Evolutionary conservation across 2,888 invertebrate species (phyloP).

Genomic region (Nasonovia ribisnigri): DNA sequence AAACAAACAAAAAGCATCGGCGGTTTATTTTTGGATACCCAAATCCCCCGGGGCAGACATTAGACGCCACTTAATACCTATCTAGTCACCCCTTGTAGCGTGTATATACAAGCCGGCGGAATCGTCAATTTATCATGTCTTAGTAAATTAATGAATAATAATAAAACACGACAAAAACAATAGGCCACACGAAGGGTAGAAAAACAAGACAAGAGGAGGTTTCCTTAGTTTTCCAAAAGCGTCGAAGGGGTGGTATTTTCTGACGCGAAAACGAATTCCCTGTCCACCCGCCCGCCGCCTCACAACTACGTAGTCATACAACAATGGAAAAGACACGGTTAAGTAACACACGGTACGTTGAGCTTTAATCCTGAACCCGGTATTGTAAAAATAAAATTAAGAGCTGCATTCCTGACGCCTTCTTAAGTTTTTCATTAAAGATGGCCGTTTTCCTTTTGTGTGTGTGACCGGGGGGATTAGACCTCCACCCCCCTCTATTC

Average conservation of each 20-base stretch:
- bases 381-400: slow-evolving; percentile 65
- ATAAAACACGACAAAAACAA: slow-evolving; percentile 65
- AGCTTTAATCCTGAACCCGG: slow-evolving; percentile 62
- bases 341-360: slow-evolving; percentile 65
- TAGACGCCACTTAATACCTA: slow-evolving; percentile 65
- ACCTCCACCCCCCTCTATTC: background rate
- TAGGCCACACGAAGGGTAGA: slow-evolving; percentile 30
- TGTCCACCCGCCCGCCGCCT: background rate
- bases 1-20: slow-evolving; percentile 46
- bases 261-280: slow-evolving; percentile 64
- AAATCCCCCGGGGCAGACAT: slow-evolving; percentile 50
- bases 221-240: slow-evolving; percentile 60
- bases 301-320: slow-evolving; percentile 30
- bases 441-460: slow-evolving; percentile 65
- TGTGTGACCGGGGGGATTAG: slow-evolving; percentile 62
- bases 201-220: slow-evolving; percentile 46
- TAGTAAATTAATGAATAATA: slow-evolving; percentile 65
- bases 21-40: slow-evolving; percentile 51
- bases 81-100: slow-evolving; percentile 30
- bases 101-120: slow-evolving; percentile 9
- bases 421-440: slow-evolving; percentile 65
- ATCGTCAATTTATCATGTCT: slow-evolving; percentile 64
- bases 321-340: slow-evolving; percentile 63
- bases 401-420: slow-evolving; percentile 64
- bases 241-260: slow-evolving; percentile 45